Base-by-base conservation (phyloP, 2,888 invertebrate genomes). In the Aspidiotus rigidus region DNA sequence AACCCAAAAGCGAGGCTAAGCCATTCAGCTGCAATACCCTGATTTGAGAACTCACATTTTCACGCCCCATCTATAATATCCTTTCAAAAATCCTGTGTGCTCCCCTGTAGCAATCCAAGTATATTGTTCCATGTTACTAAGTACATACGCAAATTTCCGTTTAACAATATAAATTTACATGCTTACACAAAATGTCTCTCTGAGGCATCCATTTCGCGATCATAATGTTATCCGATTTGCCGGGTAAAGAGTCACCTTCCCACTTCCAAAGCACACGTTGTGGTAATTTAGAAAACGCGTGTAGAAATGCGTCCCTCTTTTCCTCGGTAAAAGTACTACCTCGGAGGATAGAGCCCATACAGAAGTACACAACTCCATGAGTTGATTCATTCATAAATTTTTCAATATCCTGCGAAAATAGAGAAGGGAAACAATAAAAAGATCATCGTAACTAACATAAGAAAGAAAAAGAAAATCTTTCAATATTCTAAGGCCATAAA, bases 251-350 rank as follows among this genome's bases (percentile, higher is more conserved):
- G 8, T 62, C 62, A 40, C 85, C 83, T 75, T 89, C 89, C 86
- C 86, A 89, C 80, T 88, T 89, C 89, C 89, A 90, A 61, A 91
- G 79, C 55, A 90, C 84, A 71, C 84, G 83, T 73, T 88, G 83
- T 5, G 86, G 84, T 17, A 90, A 77, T 71, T 82, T 80, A 0
- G 80, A 77, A 67, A 90, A 82, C 1, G 83, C 85, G 7, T 79
- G 81, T 13, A 88, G 69, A 62, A 91, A 82, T 16, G 62, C 15
- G 80, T 70, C 64, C 64, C 10, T 69, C 69, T 28, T 55, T 39
- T 71, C 44, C 15, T 57, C 67, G 6, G 67, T 7, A 59, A 71
- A 66, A 10, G 71, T 60, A 17, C 63, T 59, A 6, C 69, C 64
- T 13, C 62, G 60, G 16, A 71, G 49, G 40, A 71, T 44, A 60